Evolutionary conservation across 2,888 invertebrate genomes (phyloP).

Genomic region (Lochmaea capreae): DNA sequence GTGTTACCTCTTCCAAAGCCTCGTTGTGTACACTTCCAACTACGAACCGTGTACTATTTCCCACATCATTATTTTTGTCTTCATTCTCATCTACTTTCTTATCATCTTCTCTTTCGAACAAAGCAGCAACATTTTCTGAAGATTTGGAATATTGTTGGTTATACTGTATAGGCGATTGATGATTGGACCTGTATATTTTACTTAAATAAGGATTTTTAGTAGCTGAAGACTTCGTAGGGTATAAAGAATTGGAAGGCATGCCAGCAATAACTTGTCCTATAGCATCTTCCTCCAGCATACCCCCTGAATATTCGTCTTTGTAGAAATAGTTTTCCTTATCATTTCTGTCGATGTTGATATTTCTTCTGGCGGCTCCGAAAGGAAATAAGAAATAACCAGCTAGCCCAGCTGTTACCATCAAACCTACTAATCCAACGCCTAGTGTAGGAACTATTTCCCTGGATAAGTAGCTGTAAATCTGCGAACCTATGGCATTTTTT

Average conservation of each 20-base stretch:
- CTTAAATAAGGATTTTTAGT: conserved; percentile 4
- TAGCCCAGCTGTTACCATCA: conserved; percentile 79
- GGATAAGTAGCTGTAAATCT: conserved; percentile 82
- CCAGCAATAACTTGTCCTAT: conserved; percentile 74
- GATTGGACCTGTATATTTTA: conserved; percentile 42
- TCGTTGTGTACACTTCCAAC: conserved; percentile 76
- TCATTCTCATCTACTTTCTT: conserved; percentile 4
- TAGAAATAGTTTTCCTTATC: conserved; percentile 72
- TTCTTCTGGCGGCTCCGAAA: conserved; percentile 75
- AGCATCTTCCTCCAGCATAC: conserved; percentile 82
- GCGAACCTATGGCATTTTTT: conserved; percentile 75
- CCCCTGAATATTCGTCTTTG: conserved; percentile 77
- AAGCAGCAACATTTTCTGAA: neutral
- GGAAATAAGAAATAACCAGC: conserved; percentile 84
- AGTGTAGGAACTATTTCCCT: conserved; percentile 86
- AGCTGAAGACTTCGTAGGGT: conserved; percentile 18
- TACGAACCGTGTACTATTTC: conserved; percentile 68
- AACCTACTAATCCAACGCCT: conserved; percentile 80
- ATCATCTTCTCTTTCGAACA: conserved; percentile 41
- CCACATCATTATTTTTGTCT: conserved; percentile 7
- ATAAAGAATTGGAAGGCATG: conserved; percentile 47
- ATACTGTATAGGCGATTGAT: conserved; percentile 43
- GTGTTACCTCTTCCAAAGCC: conserved; percentile 65
- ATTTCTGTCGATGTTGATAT: conserved; percentile 74
- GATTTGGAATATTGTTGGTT: conserved; percentile 49